Evolutionary conservation across 2,113 vertebrate genomes (phyloP).

Genomic region (Etheostoma cragini): DNA sequence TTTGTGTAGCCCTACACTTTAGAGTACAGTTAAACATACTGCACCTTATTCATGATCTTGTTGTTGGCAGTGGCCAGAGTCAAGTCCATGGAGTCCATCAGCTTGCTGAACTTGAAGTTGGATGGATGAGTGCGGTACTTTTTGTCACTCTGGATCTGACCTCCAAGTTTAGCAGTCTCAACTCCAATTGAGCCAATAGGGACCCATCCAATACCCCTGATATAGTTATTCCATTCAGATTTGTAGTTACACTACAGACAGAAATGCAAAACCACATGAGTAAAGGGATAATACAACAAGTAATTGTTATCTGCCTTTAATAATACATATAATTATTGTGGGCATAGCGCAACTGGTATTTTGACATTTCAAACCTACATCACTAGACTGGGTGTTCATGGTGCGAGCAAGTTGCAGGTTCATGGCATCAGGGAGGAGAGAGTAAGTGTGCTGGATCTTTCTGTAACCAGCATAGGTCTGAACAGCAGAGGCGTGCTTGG

Average conservation of each 20-base stretch:
- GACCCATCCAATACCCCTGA: conserved; percentile 93
- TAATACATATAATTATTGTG: not conserved
- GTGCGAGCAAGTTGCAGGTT: no score
- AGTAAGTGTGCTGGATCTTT: no score
- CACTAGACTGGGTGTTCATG: no score
- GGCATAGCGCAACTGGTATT: not conserved
- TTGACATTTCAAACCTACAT: no score
- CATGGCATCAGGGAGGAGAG: no score
- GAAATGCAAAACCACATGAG: not conserved
- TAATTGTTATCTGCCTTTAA: not conserved
- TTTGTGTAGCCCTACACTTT: no score
- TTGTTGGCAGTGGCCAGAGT: conserved; percentile 92
- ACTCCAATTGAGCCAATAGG: conserved; percentile 92
- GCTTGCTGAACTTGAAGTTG: conserved; percentile 88
- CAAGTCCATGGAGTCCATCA: conserved; percentile 94
- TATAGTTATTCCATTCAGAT: conserved; percentile 89
- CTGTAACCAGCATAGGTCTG: conserved; percentile 88
- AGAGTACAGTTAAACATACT: no score
- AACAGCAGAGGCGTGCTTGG: conserved; percentile 87
- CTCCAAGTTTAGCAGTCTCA: conserved; percentile 91
- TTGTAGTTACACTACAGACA: conserved; percentile 86
- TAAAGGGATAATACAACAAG: not conserved
- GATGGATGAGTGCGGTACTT: conserved; percentile 93
- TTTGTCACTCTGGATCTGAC: conserved; percentile 90
- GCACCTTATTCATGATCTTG: conserved; percentile 93